Base-by-base conservation (phyloP, 2,888 invertebrate species). In the Drosophila tanythrix region DNA sequence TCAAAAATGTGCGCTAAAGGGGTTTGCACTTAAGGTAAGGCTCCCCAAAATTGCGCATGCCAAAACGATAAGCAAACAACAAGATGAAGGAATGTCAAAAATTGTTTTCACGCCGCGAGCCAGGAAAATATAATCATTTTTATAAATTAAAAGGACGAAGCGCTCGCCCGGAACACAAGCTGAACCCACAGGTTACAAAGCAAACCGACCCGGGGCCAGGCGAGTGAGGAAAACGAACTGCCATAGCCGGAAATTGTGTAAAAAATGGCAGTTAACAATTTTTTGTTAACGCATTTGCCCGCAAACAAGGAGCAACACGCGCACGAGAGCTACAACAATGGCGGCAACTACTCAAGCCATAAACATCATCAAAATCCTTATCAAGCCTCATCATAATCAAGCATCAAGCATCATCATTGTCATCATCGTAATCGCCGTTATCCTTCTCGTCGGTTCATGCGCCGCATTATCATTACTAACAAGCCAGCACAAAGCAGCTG, bases 241-340 rank as follows among this genome's bases (percentile, higher is more conserved):
- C 67, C 71, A 76, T 71, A 70, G 79, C 72, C 83, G 85, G 75
- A 85, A 74, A 82, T 76, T 80, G 70, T 79, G 64, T 83, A 69
- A 88, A 85, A 89, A 88, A 89, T 85, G 81, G 69, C 90, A 88
- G 86, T 88, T 85, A 88, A 85, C 86, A 85, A 78, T 82, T 85
- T 84, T 85, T 74, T 83, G 76, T 86, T 81, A 81, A 80, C 73
- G 71, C 73, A 69, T 76, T 89, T 76, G 51, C 21, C 61, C 69
- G 46, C 69, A 56, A 36, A 70, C 52, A 63, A n/a, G 11, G 11
- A 43, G 27, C 27, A 50, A 18, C 36, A 36, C 40, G 21, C 53
- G 13, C 33, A 6, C n/a, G n/a, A 46, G 38, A 40, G 64, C 48
- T 60, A 63, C 61, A 77, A 70, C 71, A 74, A 77, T 71, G 65